Evolutionary conservation across 2,888 invertebrate species (phyloP), one percentile per base, ranked within the genome.

Genomic region (Pteria penguin): DNA sequence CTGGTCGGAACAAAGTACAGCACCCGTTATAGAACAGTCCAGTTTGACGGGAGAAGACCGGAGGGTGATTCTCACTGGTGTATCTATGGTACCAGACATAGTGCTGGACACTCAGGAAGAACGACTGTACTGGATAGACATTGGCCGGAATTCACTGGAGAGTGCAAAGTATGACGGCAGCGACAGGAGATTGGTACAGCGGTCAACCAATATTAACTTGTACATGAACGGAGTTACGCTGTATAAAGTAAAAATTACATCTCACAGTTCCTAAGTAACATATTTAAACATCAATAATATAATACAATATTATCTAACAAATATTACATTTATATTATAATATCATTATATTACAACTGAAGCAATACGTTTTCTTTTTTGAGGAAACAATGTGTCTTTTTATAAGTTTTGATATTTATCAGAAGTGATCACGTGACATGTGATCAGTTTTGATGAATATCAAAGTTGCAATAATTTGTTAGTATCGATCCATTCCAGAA

Each of bases 61-160:
- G 24, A 55, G 31, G 22, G 57, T 57, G 4, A 68, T 68, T 11
- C 27, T 68, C 24, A 55, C 68, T 4, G 31, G 31, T 22, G 68
- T 68, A 24, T 54, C 68, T 22, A 29, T 33, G 32, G 55, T 68
- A 5, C 68, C 68, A 22, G 68, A 68, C 33, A 55, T 68, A 31
- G 68, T 68, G 22, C 11, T 57, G 18, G 68, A 68, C 57, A 54
- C 11, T 24, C 31, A n/a, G 14, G 55, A 55, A 68, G 55, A 68
- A 55, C 55, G 55, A 32, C 32, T 68, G 3, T 68, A 68, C 32
- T 68, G 68, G 68, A 55, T 68, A n/a, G 68, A 68, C 26, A 57
- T 68, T 32, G 54, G 55, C 14, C 55, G 55, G n/a, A 55, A 68
- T 31, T 24, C 29, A 18, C 18, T 68, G 31, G 68, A 68, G 52